A percentile compares a stretch with the other conserved stretches of the same genome.
phyloP scores from a whole-genome alignment of 2,113 vertebrate species.

The Paratilapia polleni region DNA sequence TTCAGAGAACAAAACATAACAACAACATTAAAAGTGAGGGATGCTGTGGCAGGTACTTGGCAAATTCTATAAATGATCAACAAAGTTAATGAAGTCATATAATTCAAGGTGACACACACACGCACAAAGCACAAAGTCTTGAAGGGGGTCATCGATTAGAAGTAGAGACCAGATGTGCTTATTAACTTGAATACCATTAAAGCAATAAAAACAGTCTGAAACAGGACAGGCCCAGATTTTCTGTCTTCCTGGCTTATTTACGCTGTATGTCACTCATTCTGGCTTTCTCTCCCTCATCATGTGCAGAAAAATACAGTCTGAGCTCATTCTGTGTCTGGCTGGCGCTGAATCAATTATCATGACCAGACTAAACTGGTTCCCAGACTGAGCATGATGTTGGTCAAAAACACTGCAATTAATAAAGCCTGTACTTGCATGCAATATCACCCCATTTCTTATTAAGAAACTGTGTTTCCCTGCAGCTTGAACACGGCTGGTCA shows the following conservation, averaged over 20 bases:
- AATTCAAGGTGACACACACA: not conserved
- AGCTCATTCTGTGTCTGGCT: conserved; percentile 14
- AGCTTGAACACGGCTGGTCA: not conserved
- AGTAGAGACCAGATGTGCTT: not conserved
- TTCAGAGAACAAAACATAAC: not conserved
- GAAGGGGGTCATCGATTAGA: not conserved
- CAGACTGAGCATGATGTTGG: not conserved
- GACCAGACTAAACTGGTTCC: conserved; percentile 26
- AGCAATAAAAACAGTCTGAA: not conserved
- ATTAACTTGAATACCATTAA: conserved; percentile 23
- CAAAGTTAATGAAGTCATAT: not conserved
- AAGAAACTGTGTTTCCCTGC: not conserved
- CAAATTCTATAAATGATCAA: not conserved
- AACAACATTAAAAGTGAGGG: not conserved
- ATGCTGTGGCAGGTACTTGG: not conserved
- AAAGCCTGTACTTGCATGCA: not conserved
- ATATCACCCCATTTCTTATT: not conserved
- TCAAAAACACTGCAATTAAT: not conserved
- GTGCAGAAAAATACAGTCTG: conserved; percentile 10
- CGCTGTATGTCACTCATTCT: not conserved
- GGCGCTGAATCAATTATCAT: not conserved
- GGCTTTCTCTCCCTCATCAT: not conserved
- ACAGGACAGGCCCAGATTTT: conserved; percentile 14
- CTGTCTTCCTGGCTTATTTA: not conserved
- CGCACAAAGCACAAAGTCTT: not conserved